Evolutionary conservation across 2,797 vertebrate genomes (phyloP).

Genomic region (Acipenser oxyrinchus): DNA sequence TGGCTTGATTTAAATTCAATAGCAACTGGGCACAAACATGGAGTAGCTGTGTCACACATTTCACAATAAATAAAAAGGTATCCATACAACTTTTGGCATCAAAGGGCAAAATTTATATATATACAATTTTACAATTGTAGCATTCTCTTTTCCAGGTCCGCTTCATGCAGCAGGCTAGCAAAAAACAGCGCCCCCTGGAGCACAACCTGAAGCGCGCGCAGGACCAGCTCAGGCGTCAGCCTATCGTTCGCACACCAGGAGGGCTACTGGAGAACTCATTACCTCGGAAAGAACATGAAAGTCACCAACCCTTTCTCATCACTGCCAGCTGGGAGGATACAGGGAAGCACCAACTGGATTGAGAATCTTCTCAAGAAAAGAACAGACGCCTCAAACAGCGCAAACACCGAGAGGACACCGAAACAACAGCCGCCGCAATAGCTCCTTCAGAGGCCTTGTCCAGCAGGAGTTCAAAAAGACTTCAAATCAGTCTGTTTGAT

Average conservation of each 20-base stretch:
- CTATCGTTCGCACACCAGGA: slow-evolving; percentile 75
- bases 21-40: no score
- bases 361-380: slow-evolving; percentile 52
- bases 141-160: slow-evolving; percentile 53
- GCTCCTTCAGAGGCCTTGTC: no score
- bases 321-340: slow-evolving; percentile 37
- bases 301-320: slow-evolving; percentile 36
- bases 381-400: slow-evolving; percentile 38
- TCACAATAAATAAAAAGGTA: no score
- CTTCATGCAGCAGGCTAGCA: slow-evolving; percentile 55
- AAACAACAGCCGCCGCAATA: slow-evolving; percentile 24
- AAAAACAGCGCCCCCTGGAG: slow-evolving; percentile 48
- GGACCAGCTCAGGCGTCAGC: slow-evolving; percentile 70
- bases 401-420: slow-evolving; percentile 30
- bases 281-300: slow-evolving; percentile 77
- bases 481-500: no score
- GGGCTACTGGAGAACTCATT: slow-evolving; percentile 71
- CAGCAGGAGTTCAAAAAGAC: no score
- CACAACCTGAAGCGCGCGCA: slow-evolving; percentile 53
- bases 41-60: no score
- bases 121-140: no score
- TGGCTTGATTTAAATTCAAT: no score
- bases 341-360: slow-evolving; percentile 48
- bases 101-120: no score
- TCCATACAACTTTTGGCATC: no score